Conservation (phyloP, 1,140 invertebrate species). For the Lerema accius region DNA sequence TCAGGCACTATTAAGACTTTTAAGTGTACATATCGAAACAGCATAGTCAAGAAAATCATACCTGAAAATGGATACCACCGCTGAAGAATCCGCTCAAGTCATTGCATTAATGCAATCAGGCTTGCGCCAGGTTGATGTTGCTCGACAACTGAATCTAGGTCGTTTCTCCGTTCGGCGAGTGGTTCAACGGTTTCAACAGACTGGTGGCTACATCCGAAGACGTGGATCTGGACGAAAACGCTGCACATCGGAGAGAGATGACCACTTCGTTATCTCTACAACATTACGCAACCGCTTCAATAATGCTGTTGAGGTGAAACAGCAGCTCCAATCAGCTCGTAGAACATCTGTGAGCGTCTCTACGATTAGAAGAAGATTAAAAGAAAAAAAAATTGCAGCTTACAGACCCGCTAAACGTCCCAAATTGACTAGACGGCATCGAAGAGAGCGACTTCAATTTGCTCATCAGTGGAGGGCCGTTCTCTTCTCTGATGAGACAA, state of each 20-base stretch:
- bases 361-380: constrained; percentile 17
- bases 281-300: constrained; percentile 1
- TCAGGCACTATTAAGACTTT: too few relatives aligned
- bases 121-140: constrained; percentile 13
- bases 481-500: constrained; percentile 35
- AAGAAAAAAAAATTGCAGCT: constrained; percentile 1
- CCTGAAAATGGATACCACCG: constrained; percentile 8
- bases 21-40: constrained; percentile 6
- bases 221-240: constrained; percentile 25
- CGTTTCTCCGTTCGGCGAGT: constrained; percentile 13
- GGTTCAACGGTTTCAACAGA: constrained; percentile 8
- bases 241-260: constrained; percentile 28
- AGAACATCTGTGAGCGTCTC: constrained; percentile 14
- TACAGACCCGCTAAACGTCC: not conserved
- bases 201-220: constrained; percentile 12
- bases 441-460: constrained; percentile 31
- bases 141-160: constrained; percentile 14
- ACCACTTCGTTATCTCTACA: constrained; percentile 8
- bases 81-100: constrained; percentile 14
- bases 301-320: constrained; percentile 20
- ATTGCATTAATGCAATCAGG: constrained; percentile 14
- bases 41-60: not conserved
- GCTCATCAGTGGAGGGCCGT: constrained; percentile 22
- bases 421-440: constrained; percentile 30
- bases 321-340: constrained; percentile 15